phyloP scores from a whole-genome alignment of 2,113 vertebrate genomes.

The Paratilapia polleni region DNA sequence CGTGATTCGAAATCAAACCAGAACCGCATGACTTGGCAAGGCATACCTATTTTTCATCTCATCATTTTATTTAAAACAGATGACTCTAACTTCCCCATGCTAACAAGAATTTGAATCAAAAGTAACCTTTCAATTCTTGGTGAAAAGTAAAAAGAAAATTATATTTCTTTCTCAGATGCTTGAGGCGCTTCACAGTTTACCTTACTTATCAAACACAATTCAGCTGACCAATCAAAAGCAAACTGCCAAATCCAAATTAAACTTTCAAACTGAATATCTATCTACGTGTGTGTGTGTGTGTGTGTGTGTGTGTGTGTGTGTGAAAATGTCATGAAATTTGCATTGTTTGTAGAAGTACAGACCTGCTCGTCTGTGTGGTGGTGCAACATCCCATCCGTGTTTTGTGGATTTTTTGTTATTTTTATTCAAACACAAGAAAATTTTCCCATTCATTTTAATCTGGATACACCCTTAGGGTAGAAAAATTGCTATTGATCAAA shows the following conservation, averaged over 20 bases:
- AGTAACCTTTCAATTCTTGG: not conserved
- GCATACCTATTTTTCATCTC: not conserved
- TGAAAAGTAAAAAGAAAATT: not conserved
- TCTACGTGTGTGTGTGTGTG: too few species aligned
- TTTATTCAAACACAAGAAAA: not conserved
- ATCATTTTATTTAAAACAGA: not conserved
- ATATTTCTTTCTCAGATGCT: not conserved
- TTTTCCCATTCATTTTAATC: not conserved
- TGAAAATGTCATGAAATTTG: too few species aligned
- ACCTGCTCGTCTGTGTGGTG: too few species aligned
- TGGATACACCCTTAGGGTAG: not conserved
- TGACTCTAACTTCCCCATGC: not conserved
- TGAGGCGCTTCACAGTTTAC: not conserved
- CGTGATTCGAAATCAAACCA: not conserved
- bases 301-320: too few species aligned
- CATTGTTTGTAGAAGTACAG: too few species aligned
- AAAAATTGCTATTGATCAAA: not conserved
- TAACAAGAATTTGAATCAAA: not conserved
- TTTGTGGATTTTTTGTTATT: not conserved
- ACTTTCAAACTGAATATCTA: too few species aligned
- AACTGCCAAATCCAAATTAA: too few species aligned
- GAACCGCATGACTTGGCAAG: slow-evolving; percentile 2
- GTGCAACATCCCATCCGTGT: too few species aligned
- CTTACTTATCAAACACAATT: rapidly evolving
- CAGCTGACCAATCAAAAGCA: too few species aligned